Base-by-base conservation (phyloP, 2,113 vertebrate genomes). In the western clawed frog (Xenopus tropicalis) region DNA sequence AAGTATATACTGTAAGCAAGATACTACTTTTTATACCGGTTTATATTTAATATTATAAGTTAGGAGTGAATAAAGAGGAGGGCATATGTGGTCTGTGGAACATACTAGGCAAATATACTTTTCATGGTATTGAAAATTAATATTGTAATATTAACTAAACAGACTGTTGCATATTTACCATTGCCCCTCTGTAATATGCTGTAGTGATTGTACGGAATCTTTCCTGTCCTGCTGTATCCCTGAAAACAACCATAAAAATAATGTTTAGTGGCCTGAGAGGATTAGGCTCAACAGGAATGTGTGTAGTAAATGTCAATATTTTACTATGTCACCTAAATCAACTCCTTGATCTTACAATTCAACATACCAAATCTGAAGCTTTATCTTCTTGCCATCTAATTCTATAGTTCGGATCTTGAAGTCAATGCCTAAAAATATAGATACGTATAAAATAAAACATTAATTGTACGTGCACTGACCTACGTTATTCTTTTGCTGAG, bases 351-450 rank as follows among this genome's bases (percentile, higher is more conserved):
- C 25, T 16, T 29, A 20, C 11, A 13, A 44, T 4, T 29, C 4
- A 24, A 87, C 93, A 92, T 85, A 98, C 97, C 97, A 99, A 82
- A 99, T 99, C 11, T 99, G 97, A 77, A 99, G 93, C 79, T 99
- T 98, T 80, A 99, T 98, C 89, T 94, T 94, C 89, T 99, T 99
- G 72, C 97, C 97, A 79, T 98, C 96, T 77, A 98, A 86, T 85
- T 98, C 96, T 87, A 98, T 94, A 58, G 97, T 99, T 86, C 96
- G 87, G 89, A 99, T 99, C 91, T 99, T 99, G 79, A 99, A 99
- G 87, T 99, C 97, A 58, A 99, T 99, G 80, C 97, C 97, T 99
- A 86, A n/a, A 80, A 85, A 77, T 29, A 58, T 22, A 43, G 9
- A 21, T 29, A 61, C 19, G 11, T 3, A 37, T 13, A 22, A 59